A percentile compares a stretch with the other conserved stretches of the same genome.
Evolutionary conservation across 1,140 invertebrate species (phyloP).

Genomic region (Drosophila athabasca): DNA sequence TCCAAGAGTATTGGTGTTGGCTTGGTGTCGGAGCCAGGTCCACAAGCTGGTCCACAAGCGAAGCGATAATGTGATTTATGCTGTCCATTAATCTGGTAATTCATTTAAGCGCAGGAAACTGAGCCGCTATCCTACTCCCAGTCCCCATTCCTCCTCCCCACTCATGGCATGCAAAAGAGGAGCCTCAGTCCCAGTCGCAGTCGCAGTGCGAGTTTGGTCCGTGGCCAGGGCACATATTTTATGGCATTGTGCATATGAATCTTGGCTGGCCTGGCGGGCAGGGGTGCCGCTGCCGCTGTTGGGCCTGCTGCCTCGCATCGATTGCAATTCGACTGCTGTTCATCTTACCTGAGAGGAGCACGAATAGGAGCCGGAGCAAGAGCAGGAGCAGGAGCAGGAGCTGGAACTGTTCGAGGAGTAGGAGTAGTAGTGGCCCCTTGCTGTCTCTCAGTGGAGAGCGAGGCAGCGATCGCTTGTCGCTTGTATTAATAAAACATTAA

Average conservation of each 20-base stretch:
- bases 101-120: constrained; percentile 82
- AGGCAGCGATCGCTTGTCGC: constrained; percentile 82
- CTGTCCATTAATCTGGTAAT: constrained; percentile 84
- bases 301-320: constrained; percentile 59
- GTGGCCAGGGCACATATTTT: constrained; percentile 62
- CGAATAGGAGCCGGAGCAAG: neutral
- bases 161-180: constrained; percentile 10
- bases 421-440: constrained; percentile 17
- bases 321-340: constrained; percentile 83
- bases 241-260: constrained; percentile 81
- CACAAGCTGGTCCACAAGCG: constrained; percentile 63
- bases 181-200: neutral
- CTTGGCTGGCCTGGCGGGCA: constrained; percentile 35
- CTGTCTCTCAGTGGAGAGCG: constrained; percentile 45
- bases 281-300: neutral
- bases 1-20: neutral
- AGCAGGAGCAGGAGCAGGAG: neutral
- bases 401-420: neutral
- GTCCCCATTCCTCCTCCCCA: constrained; percentile 3
- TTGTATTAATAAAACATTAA: constrained; percentile 84
- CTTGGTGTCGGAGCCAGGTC: no score
- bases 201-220: neutral
- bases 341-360: constrained; percentile 54
- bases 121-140: constrained; percentile 47
- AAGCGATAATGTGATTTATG: constrained; percentile 84